Evolutionary conservation across 2,113 vertebrate species (phyloP).

Genomic region (Serilophus lunatus): DNA sequence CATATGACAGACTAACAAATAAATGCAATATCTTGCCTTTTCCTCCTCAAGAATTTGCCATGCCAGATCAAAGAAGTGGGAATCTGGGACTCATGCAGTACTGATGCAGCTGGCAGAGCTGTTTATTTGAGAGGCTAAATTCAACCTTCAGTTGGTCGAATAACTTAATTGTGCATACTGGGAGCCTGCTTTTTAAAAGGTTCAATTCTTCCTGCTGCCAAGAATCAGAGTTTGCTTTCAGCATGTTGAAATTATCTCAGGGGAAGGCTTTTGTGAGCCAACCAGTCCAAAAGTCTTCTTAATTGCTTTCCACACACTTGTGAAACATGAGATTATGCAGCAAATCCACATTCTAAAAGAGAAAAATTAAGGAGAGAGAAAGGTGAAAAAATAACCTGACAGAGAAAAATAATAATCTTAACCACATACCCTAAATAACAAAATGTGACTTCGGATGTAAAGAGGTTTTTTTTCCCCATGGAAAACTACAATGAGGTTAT

Average conservation of each 20-base stretch:
- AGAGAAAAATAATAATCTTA: conserved; percentile 9
- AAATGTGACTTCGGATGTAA: background rate
- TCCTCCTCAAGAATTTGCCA: conserved; percentile 30
- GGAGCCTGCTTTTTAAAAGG: conserved; percentile 50
- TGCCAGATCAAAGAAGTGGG: conserved; percentile 33
- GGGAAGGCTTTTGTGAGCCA: conserved; percentile 38
- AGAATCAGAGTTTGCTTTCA: conserved; percentile 54
- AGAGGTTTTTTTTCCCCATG: background rate
- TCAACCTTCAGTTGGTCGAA: conserved; percentile 50
- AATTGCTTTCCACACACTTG: conserved; percentile 44
- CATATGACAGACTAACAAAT: background rate
- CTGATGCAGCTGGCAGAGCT: conserved; percentile 44
- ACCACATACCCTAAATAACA: background rate
- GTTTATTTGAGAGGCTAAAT: conserved; percentile 55
- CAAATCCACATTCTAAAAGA: background rate
- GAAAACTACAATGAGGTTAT: background rate
- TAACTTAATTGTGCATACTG: conserved; percentile 60
- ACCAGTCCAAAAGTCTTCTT: conserved; percentile 39
- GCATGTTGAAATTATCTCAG: conserved; percentile 43
- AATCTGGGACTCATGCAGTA: conserved; percentile 4
- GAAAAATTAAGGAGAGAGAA: background rate
- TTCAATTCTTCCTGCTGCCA: conserved; percentile 56
- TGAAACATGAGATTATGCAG: conserved; percentile 48
- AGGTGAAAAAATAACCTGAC: background rate
- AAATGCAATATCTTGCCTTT: background rate